Evolutionary conservation across 2,888 invertebrate species (phyloP).

Genomic region (Mesoligia furuncula): DNA sequence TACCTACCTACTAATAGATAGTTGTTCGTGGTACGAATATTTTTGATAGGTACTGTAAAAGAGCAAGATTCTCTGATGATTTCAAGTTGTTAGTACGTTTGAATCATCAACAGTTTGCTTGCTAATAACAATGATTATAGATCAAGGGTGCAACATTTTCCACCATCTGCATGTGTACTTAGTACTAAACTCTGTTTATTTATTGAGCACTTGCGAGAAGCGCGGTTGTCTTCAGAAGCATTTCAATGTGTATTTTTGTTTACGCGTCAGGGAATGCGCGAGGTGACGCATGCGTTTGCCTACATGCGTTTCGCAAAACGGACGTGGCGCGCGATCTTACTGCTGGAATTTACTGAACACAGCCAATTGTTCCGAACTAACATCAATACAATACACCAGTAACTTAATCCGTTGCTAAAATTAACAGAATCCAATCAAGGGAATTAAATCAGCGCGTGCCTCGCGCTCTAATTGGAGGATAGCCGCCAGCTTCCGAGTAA

Average conservation of each 20-base stretch:
- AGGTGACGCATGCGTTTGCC: slow-evolving; percentile 80
- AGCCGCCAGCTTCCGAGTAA: slow-evolving; percentile 18
- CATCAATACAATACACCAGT: slow-evolving; percentile 20
- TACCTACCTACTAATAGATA: slow-evolving; percentile 19
- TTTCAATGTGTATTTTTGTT: slow-evolving; percentile 80
- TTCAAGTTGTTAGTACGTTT: background rate
- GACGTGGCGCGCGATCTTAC: slow-evolving; percentile 55
- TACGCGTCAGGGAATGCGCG: slow-evolving; percentile 74
- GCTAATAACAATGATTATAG: background rate
- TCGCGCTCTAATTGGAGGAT: slow-evolving; percentile 39
- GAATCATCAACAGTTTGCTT: background rate
- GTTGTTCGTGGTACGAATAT: slow-evolving; percentile 2
- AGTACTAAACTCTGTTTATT: slow-evolving; percentile 56
- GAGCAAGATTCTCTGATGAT: background rate
- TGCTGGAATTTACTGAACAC: slow-evolving; percentile 51
- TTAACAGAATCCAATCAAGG: slow-evolving; percentile 31
- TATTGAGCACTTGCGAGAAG: slow-evolving; percentile 58
- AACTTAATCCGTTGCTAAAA: slow-evolving; percentile 40
- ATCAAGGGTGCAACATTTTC: slow-evolving; percentile 28
- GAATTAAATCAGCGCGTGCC: slow-evolving; percentile 35
- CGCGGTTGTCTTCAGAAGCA: slow-evolving; percentile 54
- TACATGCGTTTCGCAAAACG: slow-evolving; percentile 77
- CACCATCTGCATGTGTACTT: slow-evolving; percentile 18
- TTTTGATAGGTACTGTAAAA: slow-evolving; percentile 8
- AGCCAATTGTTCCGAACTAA: slow-evolving; percentile 47